Conservation (phyloP, 2,888 invertebrate genomes). For the Temnothorax rugatulus region DNA sequence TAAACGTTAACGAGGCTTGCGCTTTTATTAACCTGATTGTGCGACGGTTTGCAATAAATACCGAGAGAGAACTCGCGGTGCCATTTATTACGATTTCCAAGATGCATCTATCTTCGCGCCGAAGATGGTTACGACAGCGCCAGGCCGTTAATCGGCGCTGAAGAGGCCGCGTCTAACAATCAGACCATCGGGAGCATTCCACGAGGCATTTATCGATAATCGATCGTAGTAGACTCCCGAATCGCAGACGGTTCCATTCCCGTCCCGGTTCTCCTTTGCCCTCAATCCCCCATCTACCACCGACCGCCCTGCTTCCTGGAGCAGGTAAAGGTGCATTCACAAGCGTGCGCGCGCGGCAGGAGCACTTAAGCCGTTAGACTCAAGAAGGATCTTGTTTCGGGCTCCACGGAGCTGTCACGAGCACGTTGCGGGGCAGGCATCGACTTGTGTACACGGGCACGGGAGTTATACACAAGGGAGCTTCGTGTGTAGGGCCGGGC, state of each 20-base stretch:
- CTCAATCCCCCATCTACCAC: not conserved
- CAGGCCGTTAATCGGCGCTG: conserved; percentile 45
- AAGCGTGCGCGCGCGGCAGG: not conserved
- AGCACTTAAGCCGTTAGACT: conserved; percentile 45
- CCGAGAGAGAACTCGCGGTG: conserved; percentile 8
- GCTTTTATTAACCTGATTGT: conserved; percentile 31
- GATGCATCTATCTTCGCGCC: conserved; percentile 50
- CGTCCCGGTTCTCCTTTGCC: conserved; percentile 8
- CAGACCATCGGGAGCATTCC: conserved; percentile 70
- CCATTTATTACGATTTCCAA: conserved; percentile 50
- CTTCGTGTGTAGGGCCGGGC: conserved; percentile 1
- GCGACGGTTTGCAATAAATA: conserved; percentile 27
- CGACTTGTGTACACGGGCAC: conserved; percentile 29
- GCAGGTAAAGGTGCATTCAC: conserved; percentile 54
- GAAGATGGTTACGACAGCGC: conserved; percentile 55
- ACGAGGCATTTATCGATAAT: conserved; percentile 75
- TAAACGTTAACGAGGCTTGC: conserved; percentile 27
- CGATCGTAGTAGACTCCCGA: conserved; percentile 66
- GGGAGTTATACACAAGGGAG: conserved; percentile 32
- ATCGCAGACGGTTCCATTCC: conserved; percentile 60
- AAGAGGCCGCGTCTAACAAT: conserved; percentile 71
- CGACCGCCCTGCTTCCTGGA: conserved; percentile 6
- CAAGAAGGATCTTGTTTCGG: conserved; percentile 66
- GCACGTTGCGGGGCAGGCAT: conserved; percentile 33
- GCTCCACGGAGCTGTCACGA: conserved; percentile 53